phyloP scores from a whole-genome alignment of 2,888 invertebrate species.

The Phymatocera aterrima region DNA sequence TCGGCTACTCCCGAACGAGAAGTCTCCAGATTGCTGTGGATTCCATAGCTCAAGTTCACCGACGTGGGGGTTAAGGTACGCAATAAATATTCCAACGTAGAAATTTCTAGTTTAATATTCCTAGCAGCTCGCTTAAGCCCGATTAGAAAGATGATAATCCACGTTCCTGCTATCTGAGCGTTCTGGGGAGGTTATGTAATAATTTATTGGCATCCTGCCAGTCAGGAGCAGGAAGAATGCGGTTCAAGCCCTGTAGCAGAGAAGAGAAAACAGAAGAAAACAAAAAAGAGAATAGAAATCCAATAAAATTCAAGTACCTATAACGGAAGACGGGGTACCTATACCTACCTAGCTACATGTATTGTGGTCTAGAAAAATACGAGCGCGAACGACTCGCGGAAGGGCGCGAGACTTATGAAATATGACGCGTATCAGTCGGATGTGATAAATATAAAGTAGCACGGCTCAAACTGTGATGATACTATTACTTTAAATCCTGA shows the following conservation, averaged over 20 bases:
- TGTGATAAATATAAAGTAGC: conserved; percentile 15
- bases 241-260: background rate
- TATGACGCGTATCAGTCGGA: conserved; percentile 7
- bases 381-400: no score
- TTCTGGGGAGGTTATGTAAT: background rate
- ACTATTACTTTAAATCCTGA: conserved; percentile 5
- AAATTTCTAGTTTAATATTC: conserved; percentile 43
- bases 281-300: background rate
- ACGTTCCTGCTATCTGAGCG: background rate
- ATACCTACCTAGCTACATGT: no score
- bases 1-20: no score
- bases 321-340: no score
- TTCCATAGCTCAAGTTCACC: background rate
- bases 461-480: conserved; percentile 7
- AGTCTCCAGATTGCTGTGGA: background rate
- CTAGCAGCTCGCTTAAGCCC: conserved; percentile 36
- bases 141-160: conserved; percentile 41
- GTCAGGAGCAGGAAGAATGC: background rate
- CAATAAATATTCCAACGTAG: conserved; percentile 31
- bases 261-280: background rate
- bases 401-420: conserved; percentile 13
- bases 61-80: background rate
- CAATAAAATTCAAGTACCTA: no score
- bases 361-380: no score
- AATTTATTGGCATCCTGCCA: conserved; percentile 18